Conservation (phyloP, 2,888 invertebrate species). For the Agrochola litura region DNA sequence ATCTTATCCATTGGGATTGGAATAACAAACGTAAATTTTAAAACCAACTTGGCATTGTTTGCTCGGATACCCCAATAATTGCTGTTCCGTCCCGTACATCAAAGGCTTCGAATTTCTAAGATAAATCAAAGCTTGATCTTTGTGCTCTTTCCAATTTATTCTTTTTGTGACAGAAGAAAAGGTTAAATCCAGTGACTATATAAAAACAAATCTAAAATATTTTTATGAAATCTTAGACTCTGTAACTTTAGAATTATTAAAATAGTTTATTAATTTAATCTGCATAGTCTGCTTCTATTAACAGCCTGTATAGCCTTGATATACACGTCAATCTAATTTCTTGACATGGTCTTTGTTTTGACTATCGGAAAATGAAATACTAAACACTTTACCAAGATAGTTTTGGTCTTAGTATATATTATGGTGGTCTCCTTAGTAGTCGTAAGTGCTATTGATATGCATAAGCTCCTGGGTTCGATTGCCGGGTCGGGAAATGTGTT, state of each 20-base stretch:
- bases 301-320: neutral
- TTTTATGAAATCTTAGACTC: neutral
- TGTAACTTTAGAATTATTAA: too few relatives aligned
- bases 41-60: conserved; percentile 41
- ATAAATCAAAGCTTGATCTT: conserved; percentile 41
- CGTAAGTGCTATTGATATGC: too few relatives aligned
- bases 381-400: too few relatives aligned
- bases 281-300: neutral
- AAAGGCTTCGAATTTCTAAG: conserved; percentile 46
- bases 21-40: conserved; percentile 40
- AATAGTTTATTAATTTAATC: neutral
- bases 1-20: neutral
- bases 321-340: too few relatives aligned
- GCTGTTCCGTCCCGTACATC: conserved; percentile 33
- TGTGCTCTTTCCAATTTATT: neutral
- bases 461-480: too few relatives aligned
- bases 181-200: neutral
- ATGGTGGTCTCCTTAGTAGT: too few relatives aligned
- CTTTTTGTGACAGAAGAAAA: neutral
- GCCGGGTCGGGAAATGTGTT: too few relatives aligned
- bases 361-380: too few relatives aligned
- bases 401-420: too few relatives aligned
- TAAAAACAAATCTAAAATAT: too few relatives aligned
- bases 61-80: conserved; percentile 28
- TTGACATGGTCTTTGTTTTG: neutral